Conservation (phyloP, 2,888 invertebrate genomes). For the Caenorhabditis angaria region DNA sequence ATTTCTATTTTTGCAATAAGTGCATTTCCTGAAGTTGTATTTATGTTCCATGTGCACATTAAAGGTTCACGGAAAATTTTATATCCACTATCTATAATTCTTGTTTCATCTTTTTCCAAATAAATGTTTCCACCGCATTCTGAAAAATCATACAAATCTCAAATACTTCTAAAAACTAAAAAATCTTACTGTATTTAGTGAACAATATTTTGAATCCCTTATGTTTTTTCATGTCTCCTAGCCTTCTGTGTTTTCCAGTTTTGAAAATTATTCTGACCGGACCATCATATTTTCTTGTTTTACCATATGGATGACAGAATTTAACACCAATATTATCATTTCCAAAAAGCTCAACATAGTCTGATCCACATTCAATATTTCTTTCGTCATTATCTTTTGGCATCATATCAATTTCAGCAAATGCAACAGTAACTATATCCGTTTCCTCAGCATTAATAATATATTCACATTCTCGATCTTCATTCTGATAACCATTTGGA, state of each 20-base stretch:
- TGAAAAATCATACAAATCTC: neutral
- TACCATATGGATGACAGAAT: constrained; percentile 50
- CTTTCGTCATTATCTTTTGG: too few relatives aligned
- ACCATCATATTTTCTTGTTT: constrained; percentile 24
- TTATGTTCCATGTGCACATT: neutral
- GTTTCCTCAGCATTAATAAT: constrained; percentile 57
- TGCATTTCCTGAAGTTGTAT: neutral
- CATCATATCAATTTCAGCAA: constrained; percentile 38
- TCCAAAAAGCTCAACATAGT: constrained; percentile 65
- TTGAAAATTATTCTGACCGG: constrained; percentile 47
- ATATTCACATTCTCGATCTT: constrained; percentile 57
- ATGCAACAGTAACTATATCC: constrained; percentile 28
- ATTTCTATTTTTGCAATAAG: neutral
- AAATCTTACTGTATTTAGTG: constrained; percentile 51
- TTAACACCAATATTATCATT: constrained; percentile 40
- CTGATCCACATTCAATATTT: constrained; percentile 52
- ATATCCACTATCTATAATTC: neutral
- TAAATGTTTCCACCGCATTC: neutral
- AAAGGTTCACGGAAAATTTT: neutral
- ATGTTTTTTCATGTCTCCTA: constrained; percentile 38
- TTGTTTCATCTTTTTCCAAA: neutral
- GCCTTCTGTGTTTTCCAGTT: constrained; percentile 57
- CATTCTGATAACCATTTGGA: constrained; percentile 67
- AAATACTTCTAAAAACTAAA: neutral
- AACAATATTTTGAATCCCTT: constrained; percentile 68